Percentiles rank a stretch among this genome's conserved stretches.
Conservation (phyloP, 2,797 vertebrate genomes). For the Avahi laniger region DNA sequence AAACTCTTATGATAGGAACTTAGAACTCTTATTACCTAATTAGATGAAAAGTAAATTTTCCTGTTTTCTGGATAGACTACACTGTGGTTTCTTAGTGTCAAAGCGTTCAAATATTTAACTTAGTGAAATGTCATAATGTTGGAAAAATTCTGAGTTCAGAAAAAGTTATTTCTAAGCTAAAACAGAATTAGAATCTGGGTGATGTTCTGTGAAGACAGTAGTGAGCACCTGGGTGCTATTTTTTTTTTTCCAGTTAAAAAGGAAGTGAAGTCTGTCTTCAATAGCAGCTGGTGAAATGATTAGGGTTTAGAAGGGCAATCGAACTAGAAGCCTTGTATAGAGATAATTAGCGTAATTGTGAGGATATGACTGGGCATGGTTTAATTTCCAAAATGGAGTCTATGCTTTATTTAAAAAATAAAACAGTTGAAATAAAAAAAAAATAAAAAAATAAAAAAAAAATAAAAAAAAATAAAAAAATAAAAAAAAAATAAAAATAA, state of each 20-base stretch:
- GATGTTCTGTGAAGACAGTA: background rate
- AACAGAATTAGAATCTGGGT: background rate
- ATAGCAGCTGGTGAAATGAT: background rate
- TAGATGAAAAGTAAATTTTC: background rate
- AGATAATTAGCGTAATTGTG: background rate
- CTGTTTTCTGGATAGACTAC: background rate
- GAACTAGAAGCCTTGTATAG: background rate
- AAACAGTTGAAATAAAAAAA: no score
- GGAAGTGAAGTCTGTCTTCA: background rate
- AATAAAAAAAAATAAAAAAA: no score
- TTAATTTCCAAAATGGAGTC: background rate
- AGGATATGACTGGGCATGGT: background rate
- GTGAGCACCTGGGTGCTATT: background rate
- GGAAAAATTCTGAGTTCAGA: background rate
- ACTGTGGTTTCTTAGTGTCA: background rate
- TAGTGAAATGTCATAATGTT: background rate
- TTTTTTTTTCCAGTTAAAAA: background rate
- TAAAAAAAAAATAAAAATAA: no score
- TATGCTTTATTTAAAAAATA: background rate
- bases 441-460: no score
- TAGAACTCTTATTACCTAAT: background rate
- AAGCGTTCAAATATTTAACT: background rate
- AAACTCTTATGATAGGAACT: constrained; percentile 21
- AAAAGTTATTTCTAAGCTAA: background rate
- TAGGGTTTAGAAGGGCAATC: background rate